phyloP scores from a whole-genome alignment of 2,113 vertebrate species.

The Zapornia atra region DNA sequence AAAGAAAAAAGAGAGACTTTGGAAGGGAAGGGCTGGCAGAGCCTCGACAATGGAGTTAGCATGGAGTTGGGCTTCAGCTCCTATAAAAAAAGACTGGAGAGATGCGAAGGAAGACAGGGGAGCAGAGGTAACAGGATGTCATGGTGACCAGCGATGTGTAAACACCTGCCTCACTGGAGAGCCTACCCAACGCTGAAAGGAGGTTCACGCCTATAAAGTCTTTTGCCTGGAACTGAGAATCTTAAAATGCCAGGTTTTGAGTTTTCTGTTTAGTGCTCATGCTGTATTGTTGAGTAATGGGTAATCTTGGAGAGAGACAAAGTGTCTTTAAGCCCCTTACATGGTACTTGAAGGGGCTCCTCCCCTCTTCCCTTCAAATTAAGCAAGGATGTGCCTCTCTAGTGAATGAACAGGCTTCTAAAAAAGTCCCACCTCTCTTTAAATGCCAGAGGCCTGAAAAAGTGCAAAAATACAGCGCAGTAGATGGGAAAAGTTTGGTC shows the following conservation, averaged over 20 bases:
- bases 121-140: neutral
- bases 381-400: neutral
- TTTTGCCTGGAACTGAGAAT: neutral
- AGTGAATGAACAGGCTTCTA: neutral
- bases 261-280: neutral
- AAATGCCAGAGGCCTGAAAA: neutral
- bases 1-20: neutral
- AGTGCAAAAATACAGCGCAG: neutral
- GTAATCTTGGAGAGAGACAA: neutral
- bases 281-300: neutral
- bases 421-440: neutral
- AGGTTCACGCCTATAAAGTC: neutral
- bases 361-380: neutral
- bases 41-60: neutral
- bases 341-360: neutral
- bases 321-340: neutral
- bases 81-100: accelerated
- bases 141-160: accelerated
- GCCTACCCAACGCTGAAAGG: neutral
- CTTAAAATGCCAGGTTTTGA: neutral
- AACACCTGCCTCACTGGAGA: neutral
- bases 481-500: conserved; percentile 15
- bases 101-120: neutral
- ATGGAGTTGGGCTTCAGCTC: neutral
- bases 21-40: neutral